Evolutionary conservation across 2,888 invertebrate genomes (phyloP).

Genomic region (Tuberolachnus salignus): DNA sequence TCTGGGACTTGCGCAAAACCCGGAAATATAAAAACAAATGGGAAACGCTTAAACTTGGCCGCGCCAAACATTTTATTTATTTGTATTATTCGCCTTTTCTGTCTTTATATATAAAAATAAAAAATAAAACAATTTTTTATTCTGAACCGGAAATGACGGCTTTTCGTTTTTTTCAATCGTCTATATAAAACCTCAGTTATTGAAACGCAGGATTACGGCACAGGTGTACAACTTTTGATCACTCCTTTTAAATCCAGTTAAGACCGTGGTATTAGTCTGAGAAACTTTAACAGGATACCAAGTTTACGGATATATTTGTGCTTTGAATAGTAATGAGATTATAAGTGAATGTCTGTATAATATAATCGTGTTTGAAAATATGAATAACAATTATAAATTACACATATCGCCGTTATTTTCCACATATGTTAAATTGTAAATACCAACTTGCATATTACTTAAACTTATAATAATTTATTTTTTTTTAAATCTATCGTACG

Average conservation of each 20-base stretch:
- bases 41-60: conserved; percentile 47
- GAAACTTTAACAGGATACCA: conserved; percentile 37
- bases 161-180: conserved; percentile 28
- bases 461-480: not conserved
- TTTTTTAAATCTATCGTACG: too few species aligned
- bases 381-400: conserved; percentile 5
- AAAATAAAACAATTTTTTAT: not conserved
- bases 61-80: conserved; percentile 41
- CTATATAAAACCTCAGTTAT: conserved; percentile 9
- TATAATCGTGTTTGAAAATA: not conserved
- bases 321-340: conserved; percentile 30
- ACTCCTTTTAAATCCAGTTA: conserved; percentile 45
- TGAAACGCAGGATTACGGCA: conserved; percentile 37
- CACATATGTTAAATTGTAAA: not conserved
- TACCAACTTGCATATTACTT: not conserved
- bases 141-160: not conserved
- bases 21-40: conserved; percentile 56
- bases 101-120: not conserved
- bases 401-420: not conserved
- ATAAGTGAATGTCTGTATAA: not conserved
- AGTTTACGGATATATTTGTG: conserved; percentile 39
- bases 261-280: conserved; percentile 29
- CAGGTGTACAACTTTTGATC: conserved; percentile 41
- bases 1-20: conserved; percentile 54
- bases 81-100: conserved; percentile 28